Evolutionary conservation across 2,888 invertebrate genomes (phyloP).

Genomic region (Lepidonotus clava): DNA sequence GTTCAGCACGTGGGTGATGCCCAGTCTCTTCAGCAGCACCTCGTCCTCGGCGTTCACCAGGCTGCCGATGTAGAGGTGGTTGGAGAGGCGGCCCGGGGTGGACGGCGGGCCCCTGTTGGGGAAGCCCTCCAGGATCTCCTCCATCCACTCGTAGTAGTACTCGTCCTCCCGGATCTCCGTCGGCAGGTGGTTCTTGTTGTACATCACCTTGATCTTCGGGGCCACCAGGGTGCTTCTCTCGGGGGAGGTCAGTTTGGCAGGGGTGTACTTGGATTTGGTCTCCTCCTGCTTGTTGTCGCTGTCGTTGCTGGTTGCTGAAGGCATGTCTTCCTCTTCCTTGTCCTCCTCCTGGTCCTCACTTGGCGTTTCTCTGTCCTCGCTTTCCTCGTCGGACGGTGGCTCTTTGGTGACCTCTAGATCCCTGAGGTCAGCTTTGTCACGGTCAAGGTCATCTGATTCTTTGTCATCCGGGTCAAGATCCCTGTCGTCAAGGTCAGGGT

Average conservation of each 20-base stretch:
- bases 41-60: conserved; percentile 66
- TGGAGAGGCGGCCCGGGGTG: conserved; percentile 58
- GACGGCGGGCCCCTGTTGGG: conserved; percentile 64
- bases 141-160: conserved; percentile 62
- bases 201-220: conserved; percentile 1
- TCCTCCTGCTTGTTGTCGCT: not conserved
- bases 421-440: not conserved
- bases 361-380: not conserved
- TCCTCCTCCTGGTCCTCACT: not conserved
- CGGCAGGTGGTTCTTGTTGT: conserved; percentile 32
- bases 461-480: not conserved
- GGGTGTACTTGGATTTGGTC: not conserved
- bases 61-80: conserved; percentile 66
- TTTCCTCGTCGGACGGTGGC: not conserved
- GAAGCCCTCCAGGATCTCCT: conserved; percentile 64
- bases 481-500: not conserved
- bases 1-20: conserved; percentile 67
- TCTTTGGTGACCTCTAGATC: not conserved
- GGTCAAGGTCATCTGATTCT: not conserved
- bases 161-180: conserved; percentile 59
- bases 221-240: not conserved
- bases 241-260: not conserved
- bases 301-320: not conserved
- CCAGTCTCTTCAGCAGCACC: conserved; percentile 58
- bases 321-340: not conserved